These are phyloP conservation scores for Gobiocypris rarus DNA, from an alignment of 2,113 vertebrate species.

Conservation along the genomic window DNA sequence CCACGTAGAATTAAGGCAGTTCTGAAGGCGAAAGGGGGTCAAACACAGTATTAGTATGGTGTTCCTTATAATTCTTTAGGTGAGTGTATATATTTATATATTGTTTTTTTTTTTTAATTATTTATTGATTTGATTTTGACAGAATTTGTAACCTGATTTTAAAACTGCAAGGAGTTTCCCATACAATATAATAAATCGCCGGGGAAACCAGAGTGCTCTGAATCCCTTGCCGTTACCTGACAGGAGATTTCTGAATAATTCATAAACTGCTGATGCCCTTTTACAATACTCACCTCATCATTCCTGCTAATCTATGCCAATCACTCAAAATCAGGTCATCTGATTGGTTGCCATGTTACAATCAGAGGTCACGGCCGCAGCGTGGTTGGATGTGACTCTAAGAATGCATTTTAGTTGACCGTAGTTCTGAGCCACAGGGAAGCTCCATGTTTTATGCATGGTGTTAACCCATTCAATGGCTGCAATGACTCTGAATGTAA, in stretches of 20 bases:
- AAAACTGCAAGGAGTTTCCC: neutral
- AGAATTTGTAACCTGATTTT: slow-evolving; percentile 12
- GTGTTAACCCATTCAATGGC: neutral
- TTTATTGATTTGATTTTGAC: neutral
- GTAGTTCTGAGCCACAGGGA: neutral
- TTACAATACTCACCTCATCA: slow-evolving; percentile 41
- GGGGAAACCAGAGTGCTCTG: slow-evolving; percentile 26
- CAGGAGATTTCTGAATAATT: slow-evolving; percentile 45
- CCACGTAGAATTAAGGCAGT: no score
- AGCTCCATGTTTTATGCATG: slow-evolving; percentile 47
- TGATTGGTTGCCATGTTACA: slow-evolving; percentile 39
- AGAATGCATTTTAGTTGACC: slow-evolving; percentile 6
- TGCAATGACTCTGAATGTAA: slow-evolving; percentile 39
- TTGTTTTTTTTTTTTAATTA: no score
- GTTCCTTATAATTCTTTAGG: no score
- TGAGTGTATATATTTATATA: no score
- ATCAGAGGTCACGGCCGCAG: neutral
- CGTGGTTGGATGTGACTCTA: slow-evolving; percentile 39
- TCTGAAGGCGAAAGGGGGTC: no score
- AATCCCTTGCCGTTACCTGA: slow-evolving; percentile 34
- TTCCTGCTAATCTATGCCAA: slow-evolving; percentile 39
- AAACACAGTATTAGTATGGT: no score
- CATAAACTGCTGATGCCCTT: slow-evolving; percentile 39
- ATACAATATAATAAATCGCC: slow-evolving; percentile 2
- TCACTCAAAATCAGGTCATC: slow-evolving; percentile 34